These are phyloP conservation scores for Zaprionus camerounensis DNA, from an alignment of 1,140 invertebrate genomes.

Conservation along the genomic window DNA sequence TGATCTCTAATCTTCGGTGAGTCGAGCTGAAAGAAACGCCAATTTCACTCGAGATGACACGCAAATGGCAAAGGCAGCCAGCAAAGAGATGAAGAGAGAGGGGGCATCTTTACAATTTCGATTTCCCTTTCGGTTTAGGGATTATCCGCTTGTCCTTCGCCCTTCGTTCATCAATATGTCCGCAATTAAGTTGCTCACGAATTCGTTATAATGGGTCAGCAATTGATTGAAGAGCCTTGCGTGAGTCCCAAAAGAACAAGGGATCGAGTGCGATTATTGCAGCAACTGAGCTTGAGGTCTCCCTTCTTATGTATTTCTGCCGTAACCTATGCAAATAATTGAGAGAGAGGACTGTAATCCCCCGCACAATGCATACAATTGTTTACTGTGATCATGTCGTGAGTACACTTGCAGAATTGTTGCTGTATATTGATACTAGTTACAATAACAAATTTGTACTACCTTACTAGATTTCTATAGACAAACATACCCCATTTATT, in stretches of 20 bases:
- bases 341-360: neutral
- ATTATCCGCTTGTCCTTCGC: constrained; percentile 37
- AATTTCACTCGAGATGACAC: constrained; percentile 78
- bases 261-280: constrained; percentile 20
- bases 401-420: constrained; percentile 21
- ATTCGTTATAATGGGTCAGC: constrained; percentile 57
- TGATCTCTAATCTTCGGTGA: constrained; percentile 51
- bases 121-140: constrained; percentile 14
- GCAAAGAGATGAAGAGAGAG: neutral
- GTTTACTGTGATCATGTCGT: constrained; percentile 10
- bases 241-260: constrained; percentile 36
- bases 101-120: constrained; percentile 21
- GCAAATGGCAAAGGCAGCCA: constrained; percentile 62
- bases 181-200: constrained; percentile 54
- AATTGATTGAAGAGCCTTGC: constrained; percentile 49
- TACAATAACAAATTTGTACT: neutral
- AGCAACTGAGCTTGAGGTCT: constrained; percentile 1
- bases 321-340: constrained; percentile 48
- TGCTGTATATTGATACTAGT: neutral
- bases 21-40: constrained; percentile 65
- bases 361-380: constrained; percentile 7
- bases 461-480: neutral
- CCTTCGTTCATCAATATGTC: constrained; percentile 47
- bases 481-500: neutral
- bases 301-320: neutral